Evolutionary conservation across 2,888 invertebrate species (phyloP), one percentile per base, ranked within the genome.

Genomic region (Epinotia demarniana): DNA sequence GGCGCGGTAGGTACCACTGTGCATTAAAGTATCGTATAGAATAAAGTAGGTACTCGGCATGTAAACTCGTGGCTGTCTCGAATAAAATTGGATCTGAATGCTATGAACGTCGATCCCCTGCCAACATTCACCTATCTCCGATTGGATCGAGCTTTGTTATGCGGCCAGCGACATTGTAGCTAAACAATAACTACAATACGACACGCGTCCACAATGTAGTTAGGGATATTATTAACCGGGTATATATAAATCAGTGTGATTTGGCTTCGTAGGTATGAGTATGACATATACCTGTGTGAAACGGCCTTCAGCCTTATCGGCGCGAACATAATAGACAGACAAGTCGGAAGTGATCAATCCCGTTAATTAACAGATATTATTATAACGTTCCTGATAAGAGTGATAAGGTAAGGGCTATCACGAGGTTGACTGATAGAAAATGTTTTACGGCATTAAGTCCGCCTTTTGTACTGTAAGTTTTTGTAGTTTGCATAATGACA

Each of bases 71-170:
- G 77, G 76, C 75, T 80, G 83, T 79, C 81, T 83, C 80, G 83
- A 82, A 85, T 87, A 86, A 84, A 88, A 86, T 88, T 87, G 87
- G 88, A 90, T 85, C 87, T 83, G 80, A 78, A 87, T 86, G 85
- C 83, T 78, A 82, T 73, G 81, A 81, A 81, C 75, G 82, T 79
- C 80, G 82, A 82, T 78, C 79, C 75, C 71, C 78, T 90, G 91
- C 91, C 90, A 91, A 90, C 82, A 82, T 81, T 83, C 77, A 77
- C 79, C 71, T 78, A 78, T 78, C 80, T 81, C 61, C 66, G 67
- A 75, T 72, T 61, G 61, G 61, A 75, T 71, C 75, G 72, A 75
- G 67, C 70, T 61, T 13, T 8, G 67, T 53, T 75, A 77, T 77
- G 77, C 74, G 77, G 77, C 74, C 77, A 77, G 71, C 66, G 74